Evolutionary conservation across 2,888 invertebrate species (phyloP).

Genomic region (Amiota mariae): DNA sequence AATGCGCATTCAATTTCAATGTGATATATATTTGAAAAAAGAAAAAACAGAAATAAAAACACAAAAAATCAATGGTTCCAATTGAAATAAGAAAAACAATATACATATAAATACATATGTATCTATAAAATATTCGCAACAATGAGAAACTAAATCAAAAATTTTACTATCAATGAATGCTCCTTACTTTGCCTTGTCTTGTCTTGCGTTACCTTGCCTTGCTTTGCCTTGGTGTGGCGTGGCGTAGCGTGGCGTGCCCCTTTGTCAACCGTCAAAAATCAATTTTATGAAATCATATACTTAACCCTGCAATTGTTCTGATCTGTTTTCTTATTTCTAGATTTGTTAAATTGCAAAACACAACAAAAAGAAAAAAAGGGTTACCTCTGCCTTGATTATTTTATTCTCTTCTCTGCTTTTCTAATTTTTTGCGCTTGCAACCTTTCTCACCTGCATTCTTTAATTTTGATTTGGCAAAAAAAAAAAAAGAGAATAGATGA

Average conservation of each 20-base stretch:
- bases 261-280: conserved; percentile 24
- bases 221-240: neutral
- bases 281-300: conserved; percentile 18
- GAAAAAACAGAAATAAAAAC: neutral
- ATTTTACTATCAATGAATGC: conserved; percentile 18
- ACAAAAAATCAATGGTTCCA: no score
- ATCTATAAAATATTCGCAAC: conserved; percentile 6
- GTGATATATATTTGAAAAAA: neutral
- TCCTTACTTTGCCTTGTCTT: no score
- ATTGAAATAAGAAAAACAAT: neutral
- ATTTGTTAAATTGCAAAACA: conserved; percentile 15
- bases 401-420: neutral
- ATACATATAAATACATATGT: conserved; percentile 4
- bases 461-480: neutral
- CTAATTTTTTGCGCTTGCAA: conserved; percentile 1
- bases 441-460: conserved; percentile 15
- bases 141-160: conserved; percentile 23
- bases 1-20: conserved; percentile 9
- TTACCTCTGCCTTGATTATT: conserved; percentile 15
- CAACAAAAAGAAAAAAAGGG: conserved; percentile 8
- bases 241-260: conserved; percentile 1
- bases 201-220: no score
- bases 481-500: neutral
- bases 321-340: neutral
- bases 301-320: conserved; percentile 16